phyloP scores from a whole-genome alignment of 53 echinoderm and acorn worm species.

The Paelopatides confundens region DNA sequence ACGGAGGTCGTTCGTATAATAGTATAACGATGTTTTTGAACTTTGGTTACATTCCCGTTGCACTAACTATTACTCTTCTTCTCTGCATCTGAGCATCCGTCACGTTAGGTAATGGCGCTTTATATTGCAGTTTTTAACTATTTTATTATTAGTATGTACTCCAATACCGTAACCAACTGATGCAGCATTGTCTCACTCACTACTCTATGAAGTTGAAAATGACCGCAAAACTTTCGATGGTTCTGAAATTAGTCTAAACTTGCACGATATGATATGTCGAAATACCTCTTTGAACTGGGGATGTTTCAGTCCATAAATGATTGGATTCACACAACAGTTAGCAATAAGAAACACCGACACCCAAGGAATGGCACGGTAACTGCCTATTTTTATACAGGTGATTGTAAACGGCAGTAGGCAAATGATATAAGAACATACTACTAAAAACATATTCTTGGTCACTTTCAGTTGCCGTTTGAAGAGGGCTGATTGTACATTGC shows the following conservation, averaged over 20 bases:
- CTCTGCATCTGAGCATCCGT: no score
- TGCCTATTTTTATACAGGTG: slow-evolving; percentile 3
- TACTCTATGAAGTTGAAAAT: no score
- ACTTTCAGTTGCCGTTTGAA: slow-evolving; percentile 30
- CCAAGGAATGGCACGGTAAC: slow-evolving; percentile 14
- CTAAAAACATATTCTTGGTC: slow-evolving; percentile 29
- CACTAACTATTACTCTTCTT: no score
- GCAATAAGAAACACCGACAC: slow-evolving; percentile 24
- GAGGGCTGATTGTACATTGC: neutral
- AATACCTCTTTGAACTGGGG: slow-evolving; percentile 30
- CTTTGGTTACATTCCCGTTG: no score
- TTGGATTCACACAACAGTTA: slow-evolving; percentile 37
- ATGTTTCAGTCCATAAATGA: slow-evolving; percentile 27
- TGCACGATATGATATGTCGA: slow-evolving; percentile 27
- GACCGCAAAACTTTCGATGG: slow-evolving; percentile 48
- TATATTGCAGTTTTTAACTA: no score
- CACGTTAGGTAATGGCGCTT: no score
- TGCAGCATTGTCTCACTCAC: no score
- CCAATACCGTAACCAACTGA: no score
- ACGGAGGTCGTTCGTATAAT: no score
- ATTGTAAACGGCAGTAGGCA: slow-evolving; percentile 40
- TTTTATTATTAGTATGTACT: no score
- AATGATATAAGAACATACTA: slow-evolving; percentile 39
- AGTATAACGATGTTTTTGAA: no score
- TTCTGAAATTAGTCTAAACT: neutral